These are phyloP conservation scores for Parapristionchus giblindavisi DNA, from an alignment of 2,888 invertebrate genomes.

Conservation along the genomic window DNA sequence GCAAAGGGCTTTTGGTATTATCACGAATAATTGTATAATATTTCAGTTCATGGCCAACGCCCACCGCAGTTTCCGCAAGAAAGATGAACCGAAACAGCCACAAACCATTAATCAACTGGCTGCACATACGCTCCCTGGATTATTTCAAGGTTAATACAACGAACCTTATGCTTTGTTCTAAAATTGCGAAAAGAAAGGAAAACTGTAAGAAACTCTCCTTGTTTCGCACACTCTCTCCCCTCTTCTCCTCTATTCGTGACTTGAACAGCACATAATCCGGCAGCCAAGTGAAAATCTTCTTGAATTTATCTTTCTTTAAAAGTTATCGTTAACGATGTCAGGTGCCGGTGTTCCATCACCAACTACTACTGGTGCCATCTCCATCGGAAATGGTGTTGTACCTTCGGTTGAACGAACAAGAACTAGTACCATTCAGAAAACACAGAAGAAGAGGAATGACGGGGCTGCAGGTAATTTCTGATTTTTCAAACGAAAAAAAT, in stretches of 20 bases:
- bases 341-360: background rate
- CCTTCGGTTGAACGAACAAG: background rate
- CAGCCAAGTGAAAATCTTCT: background rate
- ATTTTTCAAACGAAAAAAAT: too few species aligned
- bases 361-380: background rate
- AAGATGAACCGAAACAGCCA: conserved; percentile 11
- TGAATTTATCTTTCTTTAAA: too few species aligned
- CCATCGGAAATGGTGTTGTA: too few species aligned
- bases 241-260: too few species aligned
- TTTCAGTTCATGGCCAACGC: conserved; percentile 13
- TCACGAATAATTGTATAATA: too few species aligned
- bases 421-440: background rate
- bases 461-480: conserved; percentile 1
- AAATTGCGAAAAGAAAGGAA: background rate
- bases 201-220: too few species aligned
- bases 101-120: conserved; percentile 29
- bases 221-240: too few species aligned
- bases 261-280: background rate
- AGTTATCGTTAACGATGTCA: background rate
- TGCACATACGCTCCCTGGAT: conserved; percentile 18
- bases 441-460: background rate
- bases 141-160: conserved; percentile 10
- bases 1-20: too few species aligned
- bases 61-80: conserved; percentile 18
- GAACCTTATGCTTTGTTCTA: background rate